Evolutionary conservation across 2,888 invertebrate species (phyloP), one percentile per base, ranked within the genome.

Genomic region (Meiosimyza platycephala): DNA sequence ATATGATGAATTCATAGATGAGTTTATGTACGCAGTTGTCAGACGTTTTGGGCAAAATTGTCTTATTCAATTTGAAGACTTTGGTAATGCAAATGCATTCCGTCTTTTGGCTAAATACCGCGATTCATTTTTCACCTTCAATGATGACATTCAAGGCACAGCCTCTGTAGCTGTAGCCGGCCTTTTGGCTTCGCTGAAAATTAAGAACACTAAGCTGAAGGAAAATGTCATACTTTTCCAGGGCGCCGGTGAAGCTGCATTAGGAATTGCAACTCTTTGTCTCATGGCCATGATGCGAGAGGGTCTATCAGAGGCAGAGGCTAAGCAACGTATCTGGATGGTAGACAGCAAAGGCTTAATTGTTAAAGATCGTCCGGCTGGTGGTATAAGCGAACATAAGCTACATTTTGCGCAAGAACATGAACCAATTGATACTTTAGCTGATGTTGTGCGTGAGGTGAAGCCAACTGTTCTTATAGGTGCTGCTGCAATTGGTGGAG

Each of bases 61-160:
- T 71, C 90, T 96, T 74, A 95, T 96, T 65, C 94, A 93, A 89
- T 99, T 99, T 88, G 99, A 99, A 89, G 99, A 99, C 89, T 99
- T 99, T 87, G 99, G 94, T 70, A 99, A 99, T 85, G 91, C 94
- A 12, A 99, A 99, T 88, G 99, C 99, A 7, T 99, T 99, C 90
- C 90, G 95, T 51, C 89, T 99, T 71, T 89, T 99, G 77, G 93
- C 92, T 81, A 96, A 95, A 86, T 99, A 99, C 88, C 91, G 96
- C 57, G 89, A 95, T 81, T 86, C 91, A 82, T 94, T 95, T 88
- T 99, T 98, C 88, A 97, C 97, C 15, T 99, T 99, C 88, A 99
- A 99, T 89, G 99, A 99, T 86, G 99, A 99, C 86, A 99, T 99
- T 85, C 98, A 99, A 72, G 98, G 98, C 83, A 97, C 98, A 6